Base-by-base conservation (phyloP, 2,888 invertebrate species). In the Apocheima hispidaria region DNA sequence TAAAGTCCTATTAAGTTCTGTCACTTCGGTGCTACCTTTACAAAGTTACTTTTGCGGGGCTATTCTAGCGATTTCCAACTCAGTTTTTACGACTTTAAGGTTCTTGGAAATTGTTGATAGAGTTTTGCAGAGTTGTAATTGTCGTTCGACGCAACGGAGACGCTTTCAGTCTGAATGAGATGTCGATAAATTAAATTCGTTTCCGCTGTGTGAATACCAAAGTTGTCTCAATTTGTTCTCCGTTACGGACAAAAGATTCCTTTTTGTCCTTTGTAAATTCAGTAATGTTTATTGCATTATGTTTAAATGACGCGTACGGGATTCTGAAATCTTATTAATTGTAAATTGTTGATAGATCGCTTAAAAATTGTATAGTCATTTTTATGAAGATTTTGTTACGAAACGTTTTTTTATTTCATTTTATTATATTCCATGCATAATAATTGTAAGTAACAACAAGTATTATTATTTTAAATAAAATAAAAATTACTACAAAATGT, bases 101-200 rank as follows among this genome's bases (percentile, higher is more conserved):
- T 46, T 63, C 41, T n/a, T 41, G 12, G 12, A 46, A 57, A 21
- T 72, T 66, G 20, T 61, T 21, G 20, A 14, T 14, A 55, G 66
- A 70, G 56, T 69, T 61, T 85, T 77, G 85, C 68, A 60, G 66
- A 69, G 68, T 77, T 75, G 79, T 89, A 88, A 90, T 91, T 90
- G 90, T 88, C 82, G 83, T 86, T 78, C 85, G 79, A 84, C 81
- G 85, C 84, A 86, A 87, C 81, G 78, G 80, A 86, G 85, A 82
- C 78, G 80, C 83, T 81, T 78, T 71, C 80, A 79, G 78, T 86
- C 83, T 83, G 87, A 90, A 90, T 87, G 84, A 87, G 86, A 86
- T 84, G 81, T 89, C 91, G 79, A 92, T 92, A 92, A 92, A 92
- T 92, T 90, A 91, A 92, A 92, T 92, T 89, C 75, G 86, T 85